Evolutionary conservation across 2,113 vertebrate genomes (phyloP).

Genomic region (Myocastor coypus): DNA sequence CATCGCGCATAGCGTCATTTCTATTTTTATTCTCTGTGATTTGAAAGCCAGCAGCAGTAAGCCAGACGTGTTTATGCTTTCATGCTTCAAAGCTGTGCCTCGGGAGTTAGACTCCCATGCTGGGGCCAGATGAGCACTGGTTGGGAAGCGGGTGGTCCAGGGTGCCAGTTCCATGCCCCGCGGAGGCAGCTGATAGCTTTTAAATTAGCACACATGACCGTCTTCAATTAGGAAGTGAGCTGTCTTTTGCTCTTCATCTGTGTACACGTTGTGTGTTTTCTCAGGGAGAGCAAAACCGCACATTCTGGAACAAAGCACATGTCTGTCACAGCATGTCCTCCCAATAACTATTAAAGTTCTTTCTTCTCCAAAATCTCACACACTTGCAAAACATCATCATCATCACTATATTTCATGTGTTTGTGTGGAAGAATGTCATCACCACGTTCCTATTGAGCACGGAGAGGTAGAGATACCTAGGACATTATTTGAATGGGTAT

Average conservation of each 20-base stretch:
- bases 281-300: neutral
- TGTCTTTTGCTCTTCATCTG: neutral
- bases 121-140: neutral
- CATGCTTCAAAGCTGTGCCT: conserved; percentile 22
- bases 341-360: neutral
- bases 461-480: neutral
- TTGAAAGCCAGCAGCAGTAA: conserved; percentile 38
- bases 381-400: neutral
- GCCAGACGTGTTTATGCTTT: conserved; percentile 23
- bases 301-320: neutral
- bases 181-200: neutral
- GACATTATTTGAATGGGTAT: neutral
- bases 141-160: neutral
- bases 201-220: neutral
- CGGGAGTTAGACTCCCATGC: neutral
- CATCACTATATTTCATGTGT: neutral
- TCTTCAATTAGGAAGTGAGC: neutral
- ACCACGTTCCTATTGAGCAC: neutral
- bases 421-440: neutral
- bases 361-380: neutral
- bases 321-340: neutral
- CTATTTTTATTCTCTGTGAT: conserved; percentile 57
- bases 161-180: neutral
- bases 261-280: neutral
- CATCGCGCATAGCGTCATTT: conserved; percentile 2